These are phyloP conservation scores for Phenganax stokvisi DNA, from an alignment of 92 coral and sea anemone genomes.

Conservation along the genomic window DNA sequence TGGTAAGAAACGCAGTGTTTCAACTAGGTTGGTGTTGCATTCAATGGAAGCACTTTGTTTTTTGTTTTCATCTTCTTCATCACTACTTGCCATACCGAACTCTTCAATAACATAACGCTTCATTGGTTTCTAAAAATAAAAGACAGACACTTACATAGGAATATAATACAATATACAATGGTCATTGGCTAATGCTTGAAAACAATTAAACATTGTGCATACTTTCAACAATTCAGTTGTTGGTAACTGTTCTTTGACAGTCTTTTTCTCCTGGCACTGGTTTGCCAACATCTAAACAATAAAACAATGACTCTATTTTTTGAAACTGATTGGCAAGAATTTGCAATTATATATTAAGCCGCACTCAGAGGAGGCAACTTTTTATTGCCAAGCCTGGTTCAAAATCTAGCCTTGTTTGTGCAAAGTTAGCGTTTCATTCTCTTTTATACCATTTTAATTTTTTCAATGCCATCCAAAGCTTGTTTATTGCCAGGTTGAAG, in stretches of 20 bases:
- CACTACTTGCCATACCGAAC: conserved; percentile 65
- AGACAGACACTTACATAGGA: not conserved
- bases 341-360: no score
- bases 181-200: not conserved
- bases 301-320: not conserved
- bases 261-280: conserved; percentile 5
- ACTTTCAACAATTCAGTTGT: not conserved
- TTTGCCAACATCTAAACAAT: not conserved
- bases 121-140: conserved; percentile 59
- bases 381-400: no score
- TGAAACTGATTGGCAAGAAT: no score
- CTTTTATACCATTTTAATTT: conserved; percentile 56
- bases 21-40: not conserved
- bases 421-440: not conserved
- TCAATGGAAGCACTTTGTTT: not conserved
- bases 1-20: not conserved
- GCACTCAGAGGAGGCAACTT: no score
- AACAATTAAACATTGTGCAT: not conserved
- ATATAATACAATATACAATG: not conserved
- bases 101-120: conserved; percentile 85
- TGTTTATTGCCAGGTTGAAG: conserved; percentile 85
- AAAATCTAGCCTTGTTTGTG: no score
- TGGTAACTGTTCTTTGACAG: not conserved
- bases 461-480: conserved; percentile 66
- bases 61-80: conserved; percentile 54